Conservation (phyloP, 2,888 invertebrate species). For the Pharmacophagus antenor region DNA sequence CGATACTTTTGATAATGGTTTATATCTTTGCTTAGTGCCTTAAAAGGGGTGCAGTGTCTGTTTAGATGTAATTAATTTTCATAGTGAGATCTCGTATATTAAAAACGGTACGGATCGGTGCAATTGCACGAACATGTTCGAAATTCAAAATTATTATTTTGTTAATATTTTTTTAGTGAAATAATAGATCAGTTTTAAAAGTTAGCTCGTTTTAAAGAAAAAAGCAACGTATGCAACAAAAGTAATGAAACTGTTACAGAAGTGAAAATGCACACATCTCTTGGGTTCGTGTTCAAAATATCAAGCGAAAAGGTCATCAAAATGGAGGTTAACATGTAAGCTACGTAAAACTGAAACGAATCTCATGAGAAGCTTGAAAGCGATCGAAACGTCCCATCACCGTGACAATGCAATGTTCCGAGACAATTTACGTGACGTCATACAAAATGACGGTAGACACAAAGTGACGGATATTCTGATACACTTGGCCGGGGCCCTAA, state of each 20-base stretch:
- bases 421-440: not conserved
- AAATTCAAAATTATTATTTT: not conserved
- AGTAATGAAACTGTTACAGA: conserved; percentile 4
- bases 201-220: not conserved
- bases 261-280: conserved; percentile 2
- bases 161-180: not conserved
- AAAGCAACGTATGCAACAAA: conserved; percentile 16
- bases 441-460: not conserved
- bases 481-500: not conserved
- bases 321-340: conserved; percentile 3
- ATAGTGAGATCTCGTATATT: not conserved
- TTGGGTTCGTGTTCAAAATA: not conserved
- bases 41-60: not conserved
- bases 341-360: conserved; percentile 23
- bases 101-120: not conserved
- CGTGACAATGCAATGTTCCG: conserved; percentile 19
- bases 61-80: not conserved
- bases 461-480: conserved; percentile 4
- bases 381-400: conserved; percentile 14
- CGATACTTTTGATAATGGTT: conserved; percentile 1
- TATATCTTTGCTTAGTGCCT: conserved; percentile 2
- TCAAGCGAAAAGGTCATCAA: conserved; percentile 4
- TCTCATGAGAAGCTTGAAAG: conserved; percentile 20
- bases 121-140: not conserved
- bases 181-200: not conserved